phyloP scores from a whole-genome alignment of 2,888 invertebrate genomes.

The Caenorhabditis imperialis region DNA sequence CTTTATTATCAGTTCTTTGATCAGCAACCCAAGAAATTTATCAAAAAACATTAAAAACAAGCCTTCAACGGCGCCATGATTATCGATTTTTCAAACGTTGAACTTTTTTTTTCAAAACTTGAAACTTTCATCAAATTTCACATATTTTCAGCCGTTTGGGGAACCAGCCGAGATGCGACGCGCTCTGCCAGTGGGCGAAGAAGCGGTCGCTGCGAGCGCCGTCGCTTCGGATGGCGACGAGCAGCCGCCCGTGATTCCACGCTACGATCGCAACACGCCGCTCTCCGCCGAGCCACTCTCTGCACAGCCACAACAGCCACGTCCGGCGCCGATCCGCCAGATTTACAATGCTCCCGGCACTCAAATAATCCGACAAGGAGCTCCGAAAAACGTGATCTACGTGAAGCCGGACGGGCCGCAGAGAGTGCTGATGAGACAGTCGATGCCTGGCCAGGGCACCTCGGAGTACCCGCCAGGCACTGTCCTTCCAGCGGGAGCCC shows the following conservation, averaged over 20 bases:
- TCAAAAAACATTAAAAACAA: not conserved
- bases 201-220: slow-evolving; percentile 39
- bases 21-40: too few species aligned
- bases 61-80: too few species aligned
- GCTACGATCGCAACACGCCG: slow-evolving; percentile 26
- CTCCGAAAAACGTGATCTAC: slow-evolving; percentile 10
- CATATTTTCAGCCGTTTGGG: slow-evolving; percentile 56
- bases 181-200: slow-evolving; percentile 34
- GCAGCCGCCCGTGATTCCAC: slow-evolving; percentile 53
- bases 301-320: not conserved
- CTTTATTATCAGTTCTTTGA: too few species aligned
- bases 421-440: slow-evolving; percentile 9
- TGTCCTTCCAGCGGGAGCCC: not conserved
- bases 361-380: slow-evolving; percentile 18
- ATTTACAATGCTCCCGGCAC: slow-evolving; percentile 19
- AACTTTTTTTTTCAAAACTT: not conserved
- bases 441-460: not conserved
- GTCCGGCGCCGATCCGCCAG: slow-evolving; percentile 8
- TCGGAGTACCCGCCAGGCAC: not conserved
- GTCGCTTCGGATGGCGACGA: slow-evolving; percentile 32
- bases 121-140: not conserved
- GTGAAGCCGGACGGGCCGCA: slow-evolving; percentile 8
- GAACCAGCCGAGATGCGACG: slow-evolving; percentile 39
- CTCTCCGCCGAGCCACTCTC: not conserved
- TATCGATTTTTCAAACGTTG: not conserved